Percentiles rank a stretch among this genome's conserved stretches.
Conservation (phyloP, 1,140 invertebrate species). For the Planococcus citri region DNA sequence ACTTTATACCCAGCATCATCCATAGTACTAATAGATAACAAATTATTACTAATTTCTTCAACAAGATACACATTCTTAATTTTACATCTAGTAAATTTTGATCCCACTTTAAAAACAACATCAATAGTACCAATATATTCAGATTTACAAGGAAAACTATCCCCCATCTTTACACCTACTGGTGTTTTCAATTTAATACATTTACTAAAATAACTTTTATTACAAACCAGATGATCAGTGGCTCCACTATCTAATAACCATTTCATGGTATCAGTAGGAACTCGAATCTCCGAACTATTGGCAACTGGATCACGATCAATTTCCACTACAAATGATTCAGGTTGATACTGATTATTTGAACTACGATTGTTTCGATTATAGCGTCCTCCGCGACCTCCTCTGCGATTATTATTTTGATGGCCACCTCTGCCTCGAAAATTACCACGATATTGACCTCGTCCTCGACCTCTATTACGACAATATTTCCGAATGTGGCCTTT, state of each 20-base stretch:
- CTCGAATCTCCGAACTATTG: neutral
- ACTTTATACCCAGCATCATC: constrained; percentile 24
- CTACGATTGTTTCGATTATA: neutral
- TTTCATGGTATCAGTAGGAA: neutral
- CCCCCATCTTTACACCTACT: constrained; percentile 26
- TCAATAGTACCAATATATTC: constrained; percentile 24
- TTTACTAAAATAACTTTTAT: constrained; percentile 24
- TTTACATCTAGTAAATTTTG: constrained; percentile 21
- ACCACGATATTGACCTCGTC: neutral
- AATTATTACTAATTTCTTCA: constrained; percentile 22
- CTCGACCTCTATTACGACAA: neutral
- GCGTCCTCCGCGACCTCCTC: neutral
- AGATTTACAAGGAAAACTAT: constrained; percentile 23
- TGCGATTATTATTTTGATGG: neutral
- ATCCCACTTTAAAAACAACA: constrained; percentile 24
- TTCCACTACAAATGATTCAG: neutral
- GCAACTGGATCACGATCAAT: neutral
- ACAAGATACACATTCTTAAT: constrained; percentile 26
- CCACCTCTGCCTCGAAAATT: neutral
- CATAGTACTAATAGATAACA: constrained; percentile 22
- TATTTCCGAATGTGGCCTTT: neutral
- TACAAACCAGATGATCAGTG: constrained; percentile 28
- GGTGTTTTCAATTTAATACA: constrained; percentile 25
- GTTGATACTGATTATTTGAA: neutral
- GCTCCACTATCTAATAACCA: constrained; percentile 29